Evolutionary conservation across 2,797 vertebrate genomes (phyloP), one percentile per base, ranked within the genome.

Genomic region (Amblyraja radiata): DNA sequence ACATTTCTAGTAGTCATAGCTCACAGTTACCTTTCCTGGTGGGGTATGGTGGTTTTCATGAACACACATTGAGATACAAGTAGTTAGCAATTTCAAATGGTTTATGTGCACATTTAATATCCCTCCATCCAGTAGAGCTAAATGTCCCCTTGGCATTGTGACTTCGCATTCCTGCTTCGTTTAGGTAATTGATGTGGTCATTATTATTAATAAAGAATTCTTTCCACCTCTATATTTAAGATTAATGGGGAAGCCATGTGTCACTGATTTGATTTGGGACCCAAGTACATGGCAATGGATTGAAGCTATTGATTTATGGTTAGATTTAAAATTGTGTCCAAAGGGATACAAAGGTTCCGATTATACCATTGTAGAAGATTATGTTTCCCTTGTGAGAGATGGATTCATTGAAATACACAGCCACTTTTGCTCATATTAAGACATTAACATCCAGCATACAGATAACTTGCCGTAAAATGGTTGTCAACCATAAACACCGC

Each of bases 211-310:
- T 65, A 65, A 86, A 86, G 28, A 32, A 86, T 65, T 58, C n/a
- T 65, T 65, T 86, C 28, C 28, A 86, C 84, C 63, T 88, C 63
- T 88, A 61, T 36, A 21, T 21, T 68, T 32, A 88, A 36, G 63
- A 68, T 88, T 88, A 88, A 88, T 88, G 84, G n/a, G 61, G 68
- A 88, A 68, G n/a, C 63, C 65, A 36, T 88, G 63, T 68, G n/a
- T 18, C 84, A 88, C n/a, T 68, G 63, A 88, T 88, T 68, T 88
- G 84, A 88, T 88, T 36, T 88, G 84, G 63, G 84, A 88, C 63
- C 61, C 14, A 88, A 88, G 32, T 32, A 23, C 81, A 61, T 18
- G 36, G n/a, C n/a, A 36, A 88, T n/a, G 65, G 84, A 36, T 10
- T 14, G 77, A 84, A 68, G 84, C 18, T 88, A 88, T 88, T 68